phyloP scores from a whole-genome alignment of 2,113 vertebrate genomes.

The Burhinus bistriatus region DNA sequence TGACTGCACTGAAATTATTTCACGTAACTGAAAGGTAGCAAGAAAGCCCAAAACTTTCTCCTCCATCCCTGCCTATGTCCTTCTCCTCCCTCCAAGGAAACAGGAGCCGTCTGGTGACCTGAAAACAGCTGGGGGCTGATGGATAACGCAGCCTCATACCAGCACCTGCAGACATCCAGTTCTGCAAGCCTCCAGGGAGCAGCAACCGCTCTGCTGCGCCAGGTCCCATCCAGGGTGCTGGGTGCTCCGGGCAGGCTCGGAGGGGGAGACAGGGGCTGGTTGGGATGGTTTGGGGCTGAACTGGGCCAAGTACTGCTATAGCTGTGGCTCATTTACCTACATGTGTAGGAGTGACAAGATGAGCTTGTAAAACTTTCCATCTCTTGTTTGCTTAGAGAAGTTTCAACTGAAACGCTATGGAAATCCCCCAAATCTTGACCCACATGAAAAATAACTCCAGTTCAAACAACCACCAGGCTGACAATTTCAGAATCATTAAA shows the following conservation, averaged over 20 bases:
- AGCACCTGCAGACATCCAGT: not conserved
- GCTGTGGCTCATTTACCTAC: accelerated
- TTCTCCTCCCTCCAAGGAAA: not conserved
- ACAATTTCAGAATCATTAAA: not conserved
- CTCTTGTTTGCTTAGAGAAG: not conserved
- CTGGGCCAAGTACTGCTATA: accelerated
- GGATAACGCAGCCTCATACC: not conserved
- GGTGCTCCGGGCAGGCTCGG: not conserved
- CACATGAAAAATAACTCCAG: not conserved
- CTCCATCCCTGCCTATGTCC: not conserved
- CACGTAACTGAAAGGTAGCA: not conserved
- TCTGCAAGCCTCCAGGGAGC: not conserved
- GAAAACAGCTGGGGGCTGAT: not conserved
- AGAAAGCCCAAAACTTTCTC: not conserved
- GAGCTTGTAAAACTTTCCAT: not conserved
- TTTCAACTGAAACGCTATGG: not conserved
- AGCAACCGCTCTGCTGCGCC: not conserved
- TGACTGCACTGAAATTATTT: not conserved
- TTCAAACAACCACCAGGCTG: not conserved
- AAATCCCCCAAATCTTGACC: not conserved
- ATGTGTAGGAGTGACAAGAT: not conserved
- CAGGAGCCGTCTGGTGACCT: not conserved
- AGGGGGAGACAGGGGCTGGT: not conserved
- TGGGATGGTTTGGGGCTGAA: not conserved
- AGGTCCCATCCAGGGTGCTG: not conserved